Conservation (phyloP, 2,888 invertebrate species). For the Aphrophora alni region DNA sequence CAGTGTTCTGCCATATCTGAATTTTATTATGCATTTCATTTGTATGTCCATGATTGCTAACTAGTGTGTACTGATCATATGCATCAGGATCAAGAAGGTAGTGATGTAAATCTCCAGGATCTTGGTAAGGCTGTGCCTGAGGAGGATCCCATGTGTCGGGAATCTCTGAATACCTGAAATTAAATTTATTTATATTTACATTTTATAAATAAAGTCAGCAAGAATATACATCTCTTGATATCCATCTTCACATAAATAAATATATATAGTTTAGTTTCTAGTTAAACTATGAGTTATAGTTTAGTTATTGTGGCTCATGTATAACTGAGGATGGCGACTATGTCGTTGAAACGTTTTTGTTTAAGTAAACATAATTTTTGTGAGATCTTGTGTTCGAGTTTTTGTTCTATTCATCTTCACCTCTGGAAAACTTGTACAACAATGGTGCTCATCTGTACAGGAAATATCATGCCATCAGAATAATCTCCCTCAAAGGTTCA, state of each 20-base stretch:
- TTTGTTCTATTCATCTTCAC: too few relatives aligned
- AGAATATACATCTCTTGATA: not conserved
- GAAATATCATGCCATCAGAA: too few relatives aligned
- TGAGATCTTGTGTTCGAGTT: too few relatives aligned
- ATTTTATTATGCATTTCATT: constrained; percentile 58
- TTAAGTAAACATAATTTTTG: too few relatives aligned
- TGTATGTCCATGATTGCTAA: constrained; percentile 70
- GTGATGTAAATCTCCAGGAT: constrained; percentile 90
- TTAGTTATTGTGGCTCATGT: too few relatives aligned
- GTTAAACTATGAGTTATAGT: too few relatives aligned
- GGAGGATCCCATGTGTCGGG: constrained; percentile 95
- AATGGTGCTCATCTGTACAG: too few relatives aligned
- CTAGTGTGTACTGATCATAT: constrained; percentile 74
- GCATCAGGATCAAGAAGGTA: constrained; percentile 94
- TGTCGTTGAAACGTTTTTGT: too few relatives aligned
- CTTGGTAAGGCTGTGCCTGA: constrained; percentile 84
- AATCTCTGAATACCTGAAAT: constrained; percentile 77
- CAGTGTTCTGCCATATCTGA: constrained; percentile 87
- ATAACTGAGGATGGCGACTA: too few relatives aligned
- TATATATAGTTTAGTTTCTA: not conserved
- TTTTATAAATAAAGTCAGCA: not conserved
- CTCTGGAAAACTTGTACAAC: too few relatives aligned
- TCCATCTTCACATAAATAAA: not conserved
- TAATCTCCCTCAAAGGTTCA: too few relatives aligned
- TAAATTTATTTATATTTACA: not conserved